These are phyloP conservation scores for Todus mexicanus DNA, from an alignment of 2,797 vertebrate genomes.

Conservation along the genomic window DNA sequence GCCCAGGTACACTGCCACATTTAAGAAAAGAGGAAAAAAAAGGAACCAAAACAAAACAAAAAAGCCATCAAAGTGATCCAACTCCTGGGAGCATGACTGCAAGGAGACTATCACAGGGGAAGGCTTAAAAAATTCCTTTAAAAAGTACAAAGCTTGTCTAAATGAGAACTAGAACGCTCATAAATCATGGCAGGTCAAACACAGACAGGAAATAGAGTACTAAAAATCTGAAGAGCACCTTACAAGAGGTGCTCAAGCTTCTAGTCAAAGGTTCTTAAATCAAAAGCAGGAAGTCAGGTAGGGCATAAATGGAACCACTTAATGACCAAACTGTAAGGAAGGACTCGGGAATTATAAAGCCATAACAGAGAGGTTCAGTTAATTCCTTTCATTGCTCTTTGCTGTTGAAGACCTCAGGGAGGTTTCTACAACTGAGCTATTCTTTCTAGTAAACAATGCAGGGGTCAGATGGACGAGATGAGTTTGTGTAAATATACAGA, in stretches of 20 bases:
- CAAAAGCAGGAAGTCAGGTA: neutral
- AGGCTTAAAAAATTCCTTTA: neutral
- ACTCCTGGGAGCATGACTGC: neutral
- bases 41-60: neutral
- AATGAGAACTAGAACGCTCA: neutral
- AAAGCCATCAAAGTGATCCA: neutral
- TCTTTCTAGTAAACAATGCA: neutral
- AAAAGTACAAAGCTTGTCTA: neutral
- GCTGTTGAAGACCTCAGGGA: neutral
- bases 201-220: neutral
- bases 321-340: slow-evolving; percentile 34
- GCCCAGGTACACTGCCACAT: neutral
- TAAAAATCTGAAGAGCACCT: neutral
- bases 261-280: slow-evolving; percentile 18
- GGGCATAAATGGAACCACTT: neutral
- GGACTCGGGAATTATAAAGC: neutral
- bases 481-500: neutral
- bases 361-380: neutral
- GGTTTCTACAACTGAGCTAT: neutral
- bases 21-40: neutral
- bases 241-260: neutral
- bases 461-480: neutral
- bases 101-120: neutral
- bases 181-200: neutral
- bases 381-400: neutral